Evolutionary conservation across 2,888 invertebrate species (phyloP).

Genomic region (Podabrus alpinus): DNA sequence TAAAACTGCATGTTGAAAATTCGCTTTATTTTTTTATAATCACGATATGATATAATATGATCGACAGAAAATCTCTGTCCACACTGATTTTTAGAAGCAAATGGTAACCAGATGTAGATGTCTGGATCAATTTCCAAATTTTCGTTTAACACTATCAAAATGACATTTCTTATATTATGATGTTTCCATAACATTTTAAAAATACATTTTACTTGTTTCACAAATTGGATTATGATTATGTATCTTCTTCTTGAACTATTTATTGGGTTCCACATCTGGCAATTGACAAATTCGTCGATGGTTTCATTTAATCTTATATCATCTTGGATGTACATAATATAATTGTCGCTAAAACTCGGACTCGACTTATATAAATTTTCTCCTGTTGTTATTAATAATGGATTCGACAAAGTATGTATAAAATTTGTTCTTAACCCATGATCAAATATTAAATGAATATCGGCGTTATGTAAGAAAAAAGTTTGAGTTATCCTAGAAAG

Average conservation of each 20-base stretch:
- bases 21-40: background rate
- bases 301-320: background rate
- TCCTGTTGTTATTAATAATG: background rate
- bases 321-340: background rate
- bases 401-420: background rate
- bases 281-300: background rate
- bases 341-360: background rate
- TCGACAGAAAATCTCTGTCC: background rate
- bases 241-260: background rate
- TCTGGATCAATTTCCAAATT: background rate
- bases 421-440: background rate
- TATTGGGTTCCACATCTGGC: background rate
- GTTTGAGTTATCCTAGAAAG: background rate
- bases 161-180: background rate
- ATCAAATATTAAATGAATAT: background rate
- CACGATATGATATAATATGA: background rate
- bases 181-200: background rate
- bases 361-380: background rate
- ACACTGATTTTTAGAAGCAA: background rate
- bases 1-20: background rate
- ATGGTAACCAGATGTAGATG: background rate
- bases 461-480: background rate
- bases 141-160: background rate
- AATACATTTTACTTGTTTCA: background rate
- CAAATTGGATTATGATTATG: background rate